Evolutionary conservation across 1,140 invertebrate species (phyloP).

Genomic region (Aphaenogaster ashmeadi): DNA sequence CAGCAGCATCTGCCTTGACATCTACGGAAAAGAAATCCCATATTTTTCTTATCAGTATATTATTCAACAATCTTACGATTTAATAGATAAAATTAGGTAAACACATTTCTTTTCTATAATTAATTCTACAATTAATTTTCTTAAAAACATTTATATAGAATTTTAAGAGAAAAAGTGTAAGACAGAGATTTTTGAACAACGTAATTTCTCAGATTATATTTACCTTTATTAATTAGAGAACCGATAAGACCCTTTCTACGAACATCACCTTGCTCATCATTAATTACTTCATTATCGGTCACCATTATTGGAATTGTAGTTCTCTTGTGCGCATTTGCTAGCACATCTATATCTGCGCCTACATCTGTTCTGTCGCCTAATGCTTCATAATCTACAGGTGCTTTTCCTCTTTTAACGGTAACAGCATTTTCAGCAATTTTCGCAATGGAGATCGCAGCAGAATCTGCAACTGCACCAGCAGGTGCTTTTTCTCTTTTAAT

Average conservation of each 20-base stretch:
- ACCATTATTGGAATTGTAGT: not conserved
- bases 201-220: not conserved
- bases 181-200: not conserved
- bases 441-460: not conserved
- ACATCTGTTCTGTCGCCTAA: not conserved
- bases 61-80: conserved; percentile 11
- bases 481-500: not conserved
- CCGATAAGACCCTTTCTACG: not conserved
- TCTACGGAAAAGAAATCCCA: conserved; percentile 24
- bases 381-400: not conserved
- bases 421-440: not conserved
- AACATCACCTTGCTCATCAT: not conserved
- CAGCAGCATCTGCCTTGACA: not conserved
- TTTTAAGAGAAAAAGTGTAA: not conserved
- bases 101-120: too few species aligned
- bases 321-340: not conserved
- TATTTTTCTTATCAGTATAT: conserved; percentile 33
- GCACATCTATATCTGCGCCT: not conserved
- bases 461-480: not conserved
- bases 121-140: not conserved
- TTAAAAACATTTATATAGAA: not conserved
- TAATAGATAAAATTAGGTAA: conserved; percentile 25
- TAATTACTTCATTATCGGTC: not conserved
- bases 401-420: not conserved
- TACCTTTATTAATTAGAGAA: not conserved